Base-by-base conservation (phyloP, 2,888 invertebrate species). In the Cylindroiulus punctatus region DNA sequence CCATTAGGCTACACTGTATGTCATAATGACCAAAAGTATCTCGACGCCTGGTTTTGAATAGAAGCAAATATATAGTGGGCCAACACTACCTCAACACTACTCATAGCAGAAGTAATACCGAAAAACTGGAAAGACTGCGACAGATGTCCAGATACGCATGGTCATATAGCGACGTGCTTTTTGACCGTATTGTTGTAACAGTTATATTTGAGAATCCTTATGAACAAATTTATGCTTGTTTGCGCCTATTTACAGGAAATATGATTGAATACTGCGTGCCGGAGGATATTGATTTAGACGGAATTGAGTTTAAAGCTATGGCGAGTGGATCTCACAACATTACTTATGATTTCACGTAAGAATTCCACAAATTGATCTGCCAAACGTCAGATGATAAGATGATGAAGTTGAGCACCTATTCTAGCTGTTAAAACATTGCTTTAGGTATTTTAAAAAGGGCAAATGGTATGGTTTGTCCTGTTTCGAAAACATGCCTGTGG, bases 291-390 rank as follows among this genome's bases (percentile, higher is more conserved):
- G 91, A 91, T 87, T 89, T 91, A 30, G 90, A 90, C 88, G 91
- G 91, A 4, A 90, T 91, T 14, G 91, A 91, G 88, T 91, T 91
- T 88, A 91, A 91, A 88, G 91, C 91, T 30, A 91, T 91, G 90
- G 90, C 91, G 76, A 91, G 91, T 89, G 91, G 91, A 1, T 91
- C 91, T 22, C 91, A 91, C 88, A 90, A 90, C 83, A 89, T 91
- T 44, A 88, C 89, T 47, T 90, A 89, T 87, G 91, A 91, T 88
- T 91, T 91, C 90, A 91, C 91, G 91, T 91, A 89, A 90, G 91
- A 90, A 76, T 86, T 87, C 2, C 7, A 12, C 5, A 22, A 22
- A 47, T 47, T 44, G 14, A 26, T 10, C 30, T 42, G 3, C n/a
- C 26, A 22, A n/a, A 22, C 19, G 30, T 30, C 22, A 42, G 22